Base-by-base conservation (phyloP, 2,113 vertebrate species). In the Promerops cafer region DNA sequence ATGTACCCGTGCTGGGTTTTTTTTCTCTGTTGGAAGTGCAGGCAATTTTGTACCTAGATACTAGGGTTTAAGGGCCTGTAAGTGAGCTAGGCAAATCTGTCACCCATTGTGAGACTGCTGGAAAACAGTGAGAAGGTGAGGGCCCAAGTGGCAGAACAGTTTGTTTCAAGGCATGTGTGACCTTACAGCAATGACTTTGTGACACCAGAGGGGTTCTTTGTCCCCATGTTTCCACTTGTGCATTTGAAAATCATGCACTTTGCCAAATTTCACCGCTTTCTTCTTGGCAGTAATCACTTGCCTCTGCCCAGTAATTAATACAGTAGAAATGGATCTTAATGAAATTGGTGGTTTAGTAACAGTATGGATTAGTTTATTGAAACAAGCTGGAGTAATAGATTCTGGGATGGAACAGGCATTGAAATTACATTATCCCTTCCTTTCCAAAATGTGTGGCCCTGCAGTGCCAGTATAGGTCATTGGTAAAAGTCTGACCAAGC, bases 1-100 rank as follows among this genome's bases (percentile, higher is more conserved):
- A 17, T 37, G 31, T 9, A 14, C 7, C 15, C 13, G 49, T 70
- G 2, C 3, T 23, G 9, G 7, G 0, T 1, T 79, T 56, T 13
- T 13, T n/a, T 57, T 33, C 15, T 3, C 3, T 14, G 18, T 13
- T 79, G 57, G 21, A 82, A 56, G 13, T 47, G 22, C 39, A 35
- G 20, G 20, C 44, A 45, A 5, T 82, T 82, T 57, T 71, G 3
- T 60, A 72, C 56, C 10, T 50, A 56, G 19, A 4, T 9, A 3
- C 1, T 30, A 59, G 10, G 2, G 52, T 69, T 75, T 37, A 27
- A 21, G n/a, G 39, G 31, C 22, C 14, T 79, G 6, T 74, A 47
- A 39, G 40, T 71, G 15, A 60, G 5, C 21, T 22, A 18, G 30
- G 6, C 11, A 50, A 40, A 64, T 69, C 42, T 37, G 30, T 72